Evolutionary conservation across 2,113 vertebrate species (phyloP).

Genomic region (Chionodraco myersi): DNA sequence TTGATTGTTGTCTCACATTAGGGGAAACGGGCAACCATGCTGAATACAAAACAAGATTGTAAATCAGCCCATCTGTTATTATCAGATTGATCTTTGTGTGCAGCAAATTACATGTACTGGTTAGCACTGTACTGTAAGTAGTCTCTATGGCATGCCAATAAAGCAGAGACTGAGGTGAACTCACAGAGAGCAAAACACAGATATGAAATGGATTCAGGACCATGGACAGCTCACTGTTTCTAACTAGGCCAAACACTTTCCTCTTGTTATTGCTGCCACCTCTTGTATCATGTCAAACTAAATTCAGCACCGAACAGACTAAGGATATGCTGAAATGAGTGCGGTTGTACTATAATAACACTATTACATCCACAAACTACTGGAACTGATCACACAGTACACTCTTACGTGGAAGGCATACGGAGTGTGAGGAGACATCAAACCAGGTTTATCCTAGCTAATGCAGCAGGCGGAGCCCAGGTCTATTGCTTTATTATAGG

Average conservation of each 20-base stretch:
- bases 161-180: slow-evolving; percentile 25
- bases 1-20: slow-evolving; percentile 27
- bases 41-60: slow-evolving; percentile 28
- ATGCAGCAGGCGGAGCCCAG: slow-evolving; percentile 30
- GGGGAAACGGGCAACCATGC: background rate
- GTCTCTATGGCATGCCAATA: slow-evolving; percentile 13
- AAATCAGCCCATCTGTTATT: slow-evolving; percentile 46
- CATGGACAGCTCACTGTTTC: slow-evolving; percentile 75
- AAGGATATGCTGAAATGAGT: slow-evolving; percentile 20
- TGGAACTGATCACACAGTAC: background rate
- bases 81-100: slow-evolving; percentile 30
- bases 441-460: slow-evolving; percentile 29
- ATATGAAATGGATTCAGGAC: slow-evolving; percentile 76
- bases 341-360: background rate
- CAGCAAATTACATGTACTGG: slow-evolving; percentile 34
- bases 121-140: background rate
- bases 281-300: slow-evolving; percentile 31
- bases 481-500: slow-evolving; percentile 49
- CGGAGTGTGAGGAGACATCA: slow-evolving; percentile 30
- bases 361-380: background rate
- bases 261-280: slow-evolving; percentile 31
- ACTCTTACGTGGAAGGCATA: background rate
- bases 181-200: slow-evolving; percentile 31
- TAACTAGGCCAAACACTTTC: slow-evolving; percentile 50
- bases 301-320: slow-evolving; percentile 27